A percentile compares a stretch with the other conserved stretches of the same genome.
Evolutionary conservation across 2,888 invertebrate genomes (phyloP).

Genomic region (Pelosia muscerda): DNA sequence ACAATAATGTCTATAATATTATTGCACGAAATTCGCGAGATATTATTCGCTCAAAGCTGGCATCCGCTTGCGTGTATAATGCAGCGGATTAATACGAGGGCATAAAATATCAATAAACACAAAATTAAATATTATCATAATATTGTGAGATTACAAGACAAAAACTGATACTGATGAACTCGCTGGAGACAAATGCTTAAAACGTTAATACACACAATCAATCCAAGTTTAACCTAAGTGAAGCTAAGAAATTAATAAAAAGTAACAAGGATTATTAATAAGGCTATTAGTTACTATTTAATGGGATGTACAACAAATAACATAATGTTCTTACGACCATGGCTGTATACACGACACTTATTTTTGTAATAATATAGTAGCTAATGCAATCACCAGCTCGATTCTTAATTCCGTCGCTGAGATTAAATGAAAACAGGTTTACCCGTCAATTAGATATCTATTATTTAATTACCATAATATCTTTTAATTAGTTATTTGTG

Average conservation of each 20-base stretch:
- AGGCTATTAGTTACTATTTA: slow-evolving; percentile 22
- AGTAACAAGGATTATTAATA: not conserved
- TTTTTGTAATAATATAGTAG: slow-evolving; percentile 27
- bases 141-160: not conserved
- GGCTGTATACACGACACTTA: slow-evolving; percentile 17
- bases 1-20: no score
- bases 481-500: slow-evolving; percentile 41
- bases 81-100: no score
- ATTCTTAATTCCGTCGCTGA: slow-evolving; percentile 38
- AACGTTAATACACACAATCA: not conserved
- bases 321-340: slow-evolving; percentile 32
- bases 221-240: not conserved
- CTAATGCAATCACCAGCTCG: slow-evolving; percentile 31
- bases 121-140: no score
- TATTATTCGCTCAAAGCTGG: no score
- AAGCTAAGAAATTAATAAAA: not conserved
- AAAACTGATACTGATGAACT: not conserved
- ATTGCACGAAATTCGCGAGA: no score
- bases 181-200: not conserved
- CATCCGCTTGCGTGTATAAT: no score
- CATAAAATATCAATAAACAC: no score
- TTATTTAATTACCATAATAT: slow-evolving; percentile 44
- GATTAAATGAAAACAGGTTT: slow-evolving; percentile 39
- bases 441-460: slow-evolving; percentile 45
- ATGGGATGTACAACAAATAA: slow-evolving; percentile 34